A percentile compares a stretch with the other conserved stretches of the same genome.
Evolutionary conservation across 2,888 invertebrate genomes (phyloP).

Genomic region (Busseola fusca): DNA sequence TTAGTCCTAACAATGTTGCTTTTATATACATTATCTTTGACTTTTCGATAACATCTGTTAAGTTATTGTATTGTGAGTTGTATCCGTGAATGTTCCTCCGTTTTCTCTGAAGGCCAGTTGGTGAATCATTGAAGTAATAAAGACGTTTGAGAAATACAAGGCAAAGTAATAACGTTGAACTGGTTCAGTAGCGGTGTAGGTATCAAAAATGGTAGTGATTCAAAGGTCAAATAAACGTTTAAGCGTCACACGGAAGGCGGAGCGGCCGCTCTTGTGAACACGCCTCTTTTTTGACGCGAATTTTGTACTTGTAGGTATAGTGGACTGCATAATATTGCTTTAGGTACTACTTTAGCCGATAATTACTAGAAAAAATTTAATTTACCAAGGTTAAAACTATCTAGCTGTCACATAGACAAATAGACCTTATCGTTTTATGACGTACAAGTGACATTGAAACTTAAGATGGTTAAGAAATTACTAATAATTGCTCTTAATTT

Average conservation of each 20-base stretch:
- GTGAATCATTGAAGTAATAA: constrained; percentile 52
- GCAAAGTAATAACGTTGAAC: constrained; percentile 16
- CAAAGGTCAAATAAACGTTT: constrained; percentile 33
- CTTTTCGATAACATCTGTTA: constrained; percentile 68
- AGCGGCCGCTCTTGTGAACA: constrained; percentile 18
- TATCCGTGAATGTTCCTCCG: constrained; percentile 52
- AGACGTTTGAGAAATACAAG: constrained; percentile 32
- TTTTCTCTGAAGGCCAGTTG: constrained; percentile 48
- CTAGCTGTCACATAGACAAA: no score
- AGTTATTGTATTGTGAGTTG: constrained; percentile 65
- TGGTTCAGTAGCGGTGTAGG: constrained; percentile 17
- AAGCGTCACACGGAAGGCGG: constrained; percentile 35
- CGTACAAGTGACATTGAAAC: not conserved
- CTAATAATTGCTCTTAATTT: no score
- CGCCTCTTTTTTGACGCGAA: constrained; percentile 39
- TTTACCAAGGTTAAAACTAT: no score
- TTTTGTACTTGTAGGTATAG: not conserved
- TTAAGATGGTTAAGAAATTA: not conserved
- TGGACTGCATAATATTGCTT: not conserved
- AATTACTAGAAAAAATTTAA: not conserved
- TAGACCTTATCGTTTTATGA: no score
- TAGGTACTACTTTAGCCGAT: not conserved
- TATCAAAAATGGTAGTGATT: constrained; percentile 18
- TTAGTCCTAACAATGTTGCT: constrained; percentile 80
- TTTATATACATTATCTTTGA: constrained; percentile 72